Base-by-base conservation (phyloP, 2,888 invertebrate genomes). In the Eucera pruinosa region DNA sequence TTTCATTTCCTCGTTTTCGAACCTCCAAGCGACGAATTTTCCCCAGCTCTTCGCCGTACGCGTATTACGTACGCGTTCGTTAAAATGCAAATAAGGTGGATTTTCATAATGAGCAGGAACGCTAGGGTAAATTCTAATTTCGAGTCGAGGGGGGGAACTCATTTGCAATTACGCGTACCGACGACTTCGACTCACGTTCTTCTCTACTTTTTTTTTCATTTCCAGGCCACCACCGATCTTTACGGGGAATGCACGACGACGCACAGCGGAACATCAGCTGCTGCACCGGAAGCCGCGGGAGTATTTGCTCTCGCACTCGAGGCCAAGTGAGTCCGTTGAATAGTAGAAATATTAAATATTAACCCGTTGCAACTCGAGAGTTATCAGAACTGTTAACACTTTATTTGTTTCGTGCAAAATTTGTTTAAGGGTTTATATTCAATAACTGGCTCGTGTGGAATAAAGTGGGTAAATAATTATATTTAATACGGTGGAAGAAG, bases 241-340 rank as follows among this genome's bases (percentile, higher is more conserved):
- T 99, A 99, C 92, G 99, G 99, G 6, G 98, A 99, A 93, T 99
- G 99, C 91, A 99, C 99, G 2, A 98, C 98, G 36, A 98, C 98
- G 0, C 99, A 99, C 93, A 99, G 99, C 0, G 99, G 99, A 50
- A 99, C 99, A 0, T 99, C 99, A 4, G 99, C 99, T 0, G 99
- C 99, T 0, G 99, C 99, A 7, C 99, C 99, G 0, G 99, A 99
- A 93, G 99, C 99, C 6, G 99, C 99, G 11, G 99, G 99, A 7
- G 98, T 99, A 13, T 99, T 98, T 92, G 99, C 99, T 1, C 93
- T 99, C 67, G 99, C 99, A 3, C 93, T 99, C 66, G 99, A 99
- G 93, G 99, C 99, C 66, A 99, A 99, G 98, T 99, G 94, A 96
- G 96, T 94, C n/a, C n/a, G n/a, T n/a, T n/a, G n/a, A n/a, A n/a